These are phyloP conservation scores for Potamarius usumacintae DNA, from an alignment of 2,113 vertebrate genomes.

Conservation along the genomic window DNA sequence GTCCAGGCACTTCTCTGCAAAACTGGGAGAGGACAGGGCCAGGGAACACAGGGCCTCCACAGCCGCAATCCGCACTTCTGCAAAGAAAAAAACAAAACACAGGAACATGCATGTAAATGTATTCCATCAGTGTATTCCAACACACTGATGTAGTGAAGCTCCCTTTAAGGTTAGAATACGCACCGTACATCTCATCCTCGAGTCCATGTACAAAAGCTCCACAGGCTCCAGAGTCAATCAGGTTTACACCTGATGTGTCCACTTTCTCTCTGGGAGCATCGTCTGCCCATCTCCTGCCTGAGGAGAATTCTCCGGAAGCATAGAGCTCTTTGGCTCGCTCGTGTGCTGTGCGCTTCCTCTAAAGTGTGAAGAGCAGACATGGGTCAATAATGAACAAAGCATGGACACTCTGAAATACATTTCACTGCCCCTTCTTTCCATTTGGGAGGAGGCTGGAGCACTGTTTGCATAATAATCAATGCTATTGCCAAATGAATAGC, in stretches of 20 bases:
- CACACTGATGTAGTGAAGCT: neutral
- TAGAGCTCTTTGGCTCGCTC: constrained; percentile 96
- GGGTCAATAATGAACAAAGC: neutral
- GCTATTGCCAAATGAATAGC: neutral
- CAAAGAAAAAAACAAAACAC: too few relatives aligned
- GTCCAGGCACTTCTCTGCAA: constrained; percentile 95
- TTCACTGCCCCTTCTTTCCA: too few relatives aligned
- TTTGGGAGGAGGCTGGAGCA: neutral
- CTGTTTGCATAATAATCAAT: neutral
- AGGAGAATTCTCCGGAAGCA: constrained; percentile 94
- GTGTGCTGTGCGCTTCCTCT: constrained; percentile 94
- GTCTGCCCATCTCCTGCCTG: constrained; percentile 94
- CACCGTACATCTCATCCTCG: constrained; percentile 98
- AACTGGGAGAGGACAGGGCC: constrained; percentile 86
- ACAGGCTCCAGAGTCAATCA: constrained; percentile 95
- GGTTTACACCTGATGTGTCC: constrained; percentile 89
- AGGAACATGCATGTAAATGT: neutral
- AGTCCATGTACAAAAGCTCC: constrained; percentile 96
- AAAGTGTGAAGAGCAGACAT: constrained; percentile 24
- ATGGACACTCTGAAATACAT: neutral
- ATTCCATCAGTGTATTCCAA: neutral
- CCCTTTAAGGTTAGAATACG: constrained; percentile 33
- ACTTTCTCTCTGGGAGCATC: constrained; percentile 94
- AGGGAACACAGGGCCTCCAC: constrained; percentile 92
- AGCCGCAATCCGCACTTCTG: constrained; percentile 93